phyloP scores from a whole-genome alignment of 2,113 vertebrate species.

The Saimiri boliviensis region DNA sequence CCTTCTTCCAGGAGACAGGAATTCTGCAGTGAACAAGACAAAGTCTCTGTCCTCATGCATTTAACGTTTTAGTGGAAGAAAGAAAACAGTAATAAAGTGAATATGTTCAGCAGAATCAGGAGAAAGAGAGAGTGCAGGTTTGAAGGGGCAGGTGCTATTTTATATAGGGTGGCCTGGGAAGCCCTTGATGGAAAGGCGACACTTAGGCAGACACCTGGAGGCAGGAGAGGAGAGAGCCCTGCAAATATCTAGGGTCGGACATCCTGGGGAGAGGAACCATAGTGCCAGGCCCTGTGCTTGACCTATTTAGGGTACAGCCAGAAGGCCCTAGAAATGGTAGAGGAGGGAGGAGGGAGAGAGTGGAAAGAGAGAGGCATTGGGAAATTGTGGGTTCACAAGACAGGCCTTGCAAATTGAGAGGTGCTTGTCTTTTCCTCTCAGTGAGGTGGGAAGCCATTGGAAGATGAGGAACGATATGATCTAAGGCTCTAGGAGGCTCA shows the following conservation, averaged over 20 bases:
- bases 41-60: not conserved
- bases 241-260: not conserved
- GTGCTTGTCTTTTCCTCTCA: not conserved
- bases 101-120: not conserved
- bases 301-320: not conserved
- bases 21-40: not conserved
- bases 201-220: not conserved
- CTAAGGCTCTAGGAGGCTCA: not conserved
- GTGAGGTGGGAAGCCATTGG: not conserved
- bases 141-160: not conserved
- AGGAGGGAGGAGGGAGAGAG: not conserved
- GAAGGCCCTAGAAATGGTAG: not conserved
- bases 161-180: not conserved
- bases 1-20: not conserved
- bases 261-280: not conserved
- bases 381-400: not conserved
- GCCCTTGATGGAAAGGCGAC: rapidly evolving
- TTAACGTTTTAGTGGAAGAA: not conserved
- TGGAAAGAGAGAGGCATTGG: not conserved
- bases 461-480: not conserved
- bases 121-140: too few species aligned
- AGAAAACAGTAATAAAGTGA: not conserved
- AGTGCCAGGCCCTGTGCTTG: not conserved
- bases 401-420: not conserved
- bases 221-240: not conserved